Base-by-base conservation (phyloP, 2,113 vertebrate species). In the Heterochromis multidens region DNA sequence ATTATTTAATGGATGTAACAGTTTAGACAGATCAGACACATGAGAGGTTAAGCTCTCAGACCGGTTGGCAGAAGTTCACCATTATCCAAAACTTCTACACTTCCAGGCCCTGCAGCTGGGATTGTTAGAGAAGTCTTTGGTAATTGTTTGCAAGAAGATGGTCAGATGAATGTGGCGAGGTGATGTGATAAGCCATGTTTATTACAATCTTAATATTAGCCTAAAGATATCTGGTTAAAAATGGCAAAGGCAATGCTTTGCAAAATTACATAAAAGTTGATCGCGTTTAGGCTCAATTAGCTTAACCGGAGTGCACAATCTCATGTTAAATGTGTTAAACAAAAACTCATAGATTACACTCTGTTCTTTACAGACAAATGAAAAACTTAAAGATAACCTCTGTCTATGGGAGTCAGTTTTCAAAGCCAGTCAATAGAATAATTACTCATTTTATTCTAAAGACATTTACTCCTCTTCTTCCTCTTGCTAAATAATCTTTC, bases 1-100 rank as follows among this genome's bases (percentile, higher is more conserved):
- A 76, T 79, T 72, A 84, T 74, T 74, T 74, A 52, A 43, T 27
- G 13, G 25, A 40, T 27, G 54, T 9, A n/a, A 60, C 17, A 17
- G 60, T 78, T 65, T 63, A 77, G 60, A 52, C 46, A 31, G 46
- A 31, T 74, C 43, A 31, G 70, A 78, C 60, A 37, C 31, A 11
- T 1, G 56, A 80, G 62, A 46, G 27, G 46, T 74, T 52, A 74
- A 74, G 43, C 16, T 23, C 40, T 52, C 25, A 29, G 14, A 52
- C 43, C 17, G 27, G 43, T 9, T 52, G 67, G 67, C 67, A 74
- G 27, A n/a, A 52, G 67, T 74, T 74, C 67, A 74, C 6, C 43
- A 13, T 0, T 21, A 52, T 74, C 17, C 31, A 10, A 52, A 29
- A 49, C 25, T 3, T 74, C 7, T 27, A 13, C 43, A 52, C 43